Evolutionary conservation across 2,888 invertebrate genomes (phyloP).

Genomic region (Crocallis elinguaria): DNA sequence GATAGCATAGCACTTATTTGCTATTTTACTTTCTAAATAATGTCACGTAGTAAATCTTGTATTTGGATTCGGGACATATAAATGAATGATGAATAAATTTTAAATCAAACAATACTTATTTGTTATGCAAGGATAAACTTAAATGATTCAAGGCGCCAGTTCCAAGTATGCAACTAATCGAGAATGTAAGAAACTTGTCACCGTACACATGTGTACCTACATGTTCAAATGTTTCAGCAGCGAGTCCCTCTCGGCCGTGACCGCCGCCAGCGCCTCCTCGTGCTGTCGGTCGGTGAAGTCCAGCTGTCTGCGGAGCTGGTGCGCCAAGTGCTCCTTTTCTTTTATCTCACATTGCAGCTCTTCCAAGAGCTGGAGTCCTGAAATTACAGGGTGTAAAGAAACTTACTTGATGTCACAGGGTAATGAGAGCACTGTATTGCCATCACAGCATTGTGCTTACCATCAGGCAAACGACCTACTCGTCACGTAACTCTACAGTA

Average conservation of each 20-base stretch:
- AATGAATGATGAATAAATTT: no score
- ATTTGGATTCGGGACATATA: no score
- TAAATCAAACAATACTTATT: no score
- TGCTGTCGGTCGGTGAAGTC: slow-evolving; percentile 73
- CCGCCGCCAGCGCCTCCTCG: slow-evolving; percentile 66
- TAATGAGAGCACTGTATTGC: no score
- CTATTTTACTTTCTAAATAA: no score
- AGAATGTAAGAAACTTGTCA: background rate
- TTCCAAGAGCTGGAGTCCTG: slow-evolving; percentile 72
- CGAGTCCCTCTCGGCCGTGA: slow-evolving; percentile 69
- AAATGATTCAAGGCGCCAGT: no score
- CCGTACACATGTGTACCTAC: slow-evolving; percentile 60
- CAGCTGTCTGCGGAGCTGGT: slow-evolving; percentile 67
- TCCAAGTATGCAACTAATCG: background rate
- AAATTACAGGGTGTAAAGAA: background rate
- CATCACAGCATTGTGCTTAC: no score
- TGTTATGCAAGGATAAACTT: no score
- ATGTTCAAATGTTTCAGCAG: slow-evolving; percentile 65
- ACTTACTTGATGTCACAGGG: background rate
- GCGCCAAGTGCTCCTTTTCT: slow-evolving; percentile 68
- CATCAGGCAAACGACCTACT: no score
- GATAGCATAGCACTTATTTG: no score
- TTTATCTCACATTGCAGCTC: slow-evolving; percentile 74
- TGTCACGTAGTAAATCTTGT: no score
- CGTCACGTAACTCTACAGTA: no score